A percentile compares a stretch with the other conserved stretches of the same genome.
Conservation (phyloP, 1,140 invertebrate genomes). For the Trinorchestia longiramus region DNA sequence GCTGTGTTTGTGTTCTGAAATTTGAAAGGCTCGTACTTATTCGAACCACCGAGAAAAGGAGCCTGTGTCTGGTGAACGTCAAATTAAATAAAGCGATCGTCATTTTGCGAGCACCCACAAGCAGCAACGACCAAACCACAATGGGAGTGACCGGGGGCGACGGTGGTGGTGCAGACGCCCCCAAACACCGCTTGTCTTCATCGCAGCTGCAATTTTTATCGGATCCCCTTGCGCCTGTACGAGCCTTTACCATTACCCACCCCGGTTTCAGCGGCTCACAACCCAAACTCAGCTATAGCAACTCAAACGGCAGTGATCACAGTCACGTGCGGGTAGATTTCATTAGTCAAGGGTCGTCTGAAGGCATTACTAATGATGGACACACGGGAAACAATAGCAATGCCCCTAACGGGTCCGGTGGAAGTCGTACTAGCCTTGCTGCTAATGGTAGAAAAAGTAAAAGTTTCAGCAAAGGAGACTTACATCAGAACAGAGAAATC, state of each 20-base stretch:
- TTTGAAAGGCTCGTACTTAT: not conserved
- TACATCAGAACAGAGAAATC: slow-evolving; percentile 10
- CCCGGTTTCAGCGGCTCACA: slow-evolving; percentile 34
- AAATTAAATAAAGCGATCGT: not conserved
- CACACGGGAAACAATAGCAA: not conserved
- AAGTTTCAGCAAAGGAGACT: slow-evolving; percentile 39
- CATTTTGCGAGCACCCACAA: not conserved
- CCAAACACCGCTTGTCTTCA: slow-evolving; percentile 43
- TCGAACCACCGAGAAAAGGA: not conserved
- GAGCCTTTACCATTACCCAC: slow-evolving; percentile 42
- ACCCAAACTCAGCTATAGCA: slow-evolving; percentile 40
- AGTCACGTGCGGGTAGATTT: not conserved
- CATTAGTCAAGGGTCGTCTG: not conserved
- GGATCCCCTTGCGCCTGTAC: slow-evolving; percentile 17
- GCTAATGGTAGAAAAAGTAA: slow-evolving; percentile 35
- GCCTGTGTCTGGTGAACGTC: not conserved
- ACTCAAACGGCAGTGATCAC: slow-evolving; percentile 38
- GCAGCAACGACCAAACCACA: not conserved
- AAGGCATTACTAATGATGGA: not conserved
- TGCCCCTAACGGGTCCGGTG: not conserved
- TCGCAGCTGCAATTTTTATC: slow-evolving; percentile 48
- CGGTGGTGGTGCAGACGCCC: not conserved
- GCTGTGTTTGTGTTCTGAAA: not conserved
- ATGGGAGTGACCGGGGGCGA: slow-evolving; percentile 42
- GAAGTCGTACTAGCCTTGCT: slow-evolving; percentile 10